Conservation (phyloP, 2,113 vertebrate species). For the Aspiorhynchus laticeps region DNA sequence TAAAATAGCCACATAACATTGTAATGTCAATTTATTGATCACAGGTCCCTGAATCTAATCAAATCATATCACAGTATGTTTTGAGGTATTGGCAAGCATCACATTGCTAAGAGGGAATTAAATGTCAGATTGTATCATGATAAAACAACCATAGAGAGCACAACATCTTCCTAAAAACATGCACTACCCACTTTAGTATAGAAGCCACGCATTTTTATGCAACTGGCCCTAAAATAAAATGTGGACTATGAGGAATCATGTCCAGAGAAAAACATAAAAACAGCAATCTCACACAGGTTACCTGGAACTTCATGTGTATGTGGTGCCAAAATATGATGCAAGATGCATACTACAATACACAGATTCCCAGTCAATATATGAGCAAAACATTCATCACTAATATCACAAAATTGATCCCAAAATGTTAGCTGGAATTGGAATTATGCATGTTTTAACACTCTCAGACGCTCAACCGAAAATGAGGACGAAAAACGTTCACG, state of each 20-base stretch:
- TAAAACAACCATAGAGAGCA: neutral
- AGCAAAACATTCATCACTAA: neutral
- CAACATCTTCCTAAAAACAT: neutral
- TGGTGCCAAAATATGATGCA: neutral
- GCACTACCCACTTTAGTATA: neutral
- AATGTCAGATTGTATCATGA: neutral
- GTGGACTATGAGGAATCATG: neutral
- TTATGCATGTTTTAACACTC: neutral
- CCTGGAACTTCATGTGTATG: neutral
- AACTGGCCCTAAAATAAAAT: neutral
- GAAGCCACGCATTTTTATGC: neutral
- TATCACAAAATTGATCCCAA: neutral
- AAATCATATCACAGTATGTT: neutral
- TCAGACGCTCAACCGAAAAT: neutral
- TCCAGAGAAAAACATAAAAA: neutral
- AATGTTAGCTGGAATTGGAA: neutral
- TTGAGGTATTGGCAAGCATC: neutral
- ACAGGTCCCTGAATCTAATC: neutral
- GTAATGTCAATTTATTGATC: neutral
- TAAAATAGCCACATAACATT: neutral
- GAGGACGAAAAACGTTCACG: neutral
- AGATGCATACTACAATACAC: neutral
- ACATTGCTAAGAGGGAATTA: neutral
- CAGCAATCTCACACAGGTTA: neutral
- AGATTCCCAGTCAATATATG: neutral